Evolutionary conservation across 1,140 invertebrate genomes (phyloP), one percentile per base, ranked within the genome.

Genomic region (Trichoplusia ni): DNA sequence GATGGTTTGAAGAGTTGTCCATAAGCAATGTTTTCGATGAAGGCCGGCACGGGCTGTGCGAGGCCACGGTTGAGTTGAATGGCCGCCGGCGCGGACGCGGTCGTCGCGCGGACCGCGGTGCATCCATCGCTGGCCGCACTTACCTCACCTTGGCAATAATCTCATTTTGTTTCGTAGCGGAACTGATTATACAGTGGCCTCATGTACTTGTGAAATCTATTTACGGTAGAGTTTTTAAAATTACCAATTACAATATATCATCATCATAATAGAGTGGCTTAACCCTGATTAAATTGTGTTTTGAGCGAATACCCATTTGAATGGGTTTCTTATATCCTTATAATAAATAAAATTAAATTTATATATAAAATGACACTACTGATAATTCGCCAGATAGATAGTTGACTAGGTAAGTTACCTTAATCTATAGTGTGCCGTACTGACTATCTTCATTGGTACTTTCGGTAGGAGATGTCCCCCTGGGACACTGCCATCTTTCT

Each of bases 71-170:
- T 65, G 81, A 82, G 87, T 90, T 90, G 85, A 88, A 90, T 77
- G 86, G 73, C 86, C 84, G 77, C 71, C 75, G 75, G 67, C 71
- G 73, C 72, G 84, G 72, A 84, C 84, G 77, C 70, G 38, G 54
- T 58, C 76, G 75, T 66, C 73, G 73, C n/a, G n/a, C n/a, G n/a
- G n/a, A n/a, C 73, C 81, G 73, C 73, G 73, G 76, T 78, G 77
- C 77, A 79, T 82, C 81, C 76, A 81, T 79, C 70, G 72, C 40
- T 71, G 69, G 51, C 70, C 69, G 75, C 69, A 72, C 77, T 82
- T 77, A 77, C 71, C 81, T 85, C 78, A 85, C 82, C 81, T 85
- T 79, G 77, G 75, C 75, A 82, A 82, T 87, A 82, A 82, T 81
- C 77, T 79, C 73, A 82, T 82, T 75, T 68, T 62, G 62, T 69